A percentile compares a stretch with the other conserved stretches of the same genome.
Conservation (phyloP, 2,113 vertebrate species). For the Pachyramphus minor region DNA sequence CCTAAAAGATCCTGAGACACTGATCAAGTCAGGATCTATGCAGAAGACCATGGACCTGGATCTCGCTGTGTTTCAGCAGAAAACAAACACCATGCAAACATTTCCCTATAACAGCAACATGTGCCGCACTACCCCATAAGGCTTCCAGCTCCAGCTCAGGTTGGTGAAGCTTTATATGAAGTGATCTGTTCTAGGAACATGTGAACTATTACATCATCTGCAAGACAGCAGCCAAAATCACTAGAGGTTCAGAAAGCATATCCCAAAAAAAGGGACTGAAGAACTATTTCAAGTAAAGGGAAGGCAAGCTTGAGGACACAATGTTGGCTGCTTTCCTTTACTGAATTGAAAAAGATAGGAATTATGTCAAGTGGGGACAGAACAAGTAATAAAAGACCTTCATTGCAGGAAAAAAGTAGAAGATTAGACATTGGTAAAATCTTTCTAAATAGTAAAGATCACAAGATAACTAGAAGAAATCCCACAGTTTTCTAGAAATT, state of each 20-base stretch:
- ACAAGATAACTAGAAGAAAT: not conserved
- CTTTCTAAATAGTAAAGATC: not conserved
- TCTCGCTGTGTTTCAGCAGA: not conserved
- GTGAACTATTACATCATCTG: not conserved
- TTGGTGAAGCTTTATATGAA: not conserved
- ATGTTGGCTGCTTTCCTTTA: accelerated
- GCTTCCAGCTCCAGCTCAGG: not conserved
- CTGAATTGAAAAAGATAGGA: not conserved
- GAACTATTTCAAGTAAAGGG: not conserved
- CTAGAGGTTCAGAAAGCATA: not conserved
- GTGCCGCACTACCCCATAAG: not conserved
- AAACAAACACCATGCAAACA: not conserved
- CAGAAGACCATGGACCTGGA: not conserved
- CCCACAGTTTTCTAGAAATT: not conserved
- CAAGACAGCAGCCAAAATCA: not conserved
- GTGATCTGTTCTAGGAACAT: not conserved
- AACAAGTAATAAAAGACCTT: not conserved
- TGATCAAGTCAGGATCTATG: not conserved
- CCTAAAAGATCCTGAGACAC: not conserved
- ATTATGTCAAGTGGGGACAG: not conserved
- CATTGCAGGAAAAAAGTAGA: not conserved
- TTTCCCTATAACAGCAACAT: not conserved
- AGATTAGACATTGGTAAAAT: not conserved
- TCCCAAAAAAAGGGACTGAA: not conserved
- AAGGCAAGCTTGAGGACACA: not conserved